A percentile compares a stretch with the other conserved stretches of the same genome.
These are phyloP conservation scores for Micromesistius poutassou DNA, from an alignment of 2,797 vertebrate genomes.

Conservation along the genomic window DNA sequence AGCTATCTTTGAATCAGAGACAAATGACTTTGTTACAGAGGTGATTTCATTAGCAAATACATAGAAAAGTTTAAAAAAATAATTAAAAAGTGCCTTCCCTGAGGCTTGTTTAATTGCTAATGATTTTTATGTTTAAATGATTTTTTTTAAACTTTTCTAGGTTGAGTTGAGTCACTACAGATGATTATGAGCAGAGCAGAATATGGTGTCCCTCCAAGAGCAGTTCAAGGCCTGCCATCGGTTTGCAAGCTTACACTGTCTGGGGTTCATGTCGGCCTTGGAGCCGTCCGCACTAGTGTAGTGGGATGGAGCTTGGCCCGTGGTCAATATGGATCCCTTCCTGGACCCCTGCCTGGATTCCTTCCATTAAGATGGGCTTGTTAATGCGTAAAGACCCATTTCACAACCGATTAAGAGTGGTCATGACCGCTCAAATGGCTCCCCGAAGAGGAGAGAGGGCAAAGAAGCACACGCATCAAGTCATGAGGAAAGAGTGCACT, in stretches of 20 bases:
- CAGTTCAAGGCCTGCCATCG: slow-evolving; percentile 11
- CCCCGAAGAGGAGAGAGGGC: neutral
- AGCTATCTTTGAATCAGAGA: neutral
- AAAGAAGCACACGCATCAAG: neutral
- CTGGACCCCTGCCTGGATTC: neutral
- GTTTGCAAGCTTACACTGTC: slow-evolving; percentile 8
- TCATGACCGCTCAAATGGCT: slow-evolving; percentile 2
- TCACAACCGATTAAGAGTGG: neutral
- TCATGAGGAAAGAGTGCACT: neutral
- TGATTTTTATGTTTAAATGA: too few relatives aligned
- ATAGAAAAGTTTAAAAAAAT: neutral
- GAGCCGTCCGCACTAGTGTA: neutral
- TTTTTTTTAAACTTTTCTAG: too few relatives aligned
- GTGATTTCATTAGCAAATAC: neutral
- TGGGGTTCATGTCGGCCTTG: slow-evolving; percentile 20
- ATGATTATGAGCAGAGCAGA: slow-evolving; percentile 21
- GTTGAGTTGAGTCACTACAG: slow-evolving; percentile 6
- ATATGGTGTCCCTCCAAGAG: slow-evolving; percentile 8
- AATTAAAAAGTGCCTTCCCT: neutral
- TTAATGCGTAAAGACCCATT: neutral
- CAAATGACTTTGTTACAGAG: neutral
- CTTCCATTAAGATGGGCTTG: neutral
- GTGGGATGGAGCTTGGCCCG: neutral
- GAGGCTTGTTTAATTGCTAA: neutral
- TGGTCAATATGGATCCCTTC: neutral